Conservation (phyloP, 1,140 invertebrate genomes). For the Frieseomelitta varia region DNA sequence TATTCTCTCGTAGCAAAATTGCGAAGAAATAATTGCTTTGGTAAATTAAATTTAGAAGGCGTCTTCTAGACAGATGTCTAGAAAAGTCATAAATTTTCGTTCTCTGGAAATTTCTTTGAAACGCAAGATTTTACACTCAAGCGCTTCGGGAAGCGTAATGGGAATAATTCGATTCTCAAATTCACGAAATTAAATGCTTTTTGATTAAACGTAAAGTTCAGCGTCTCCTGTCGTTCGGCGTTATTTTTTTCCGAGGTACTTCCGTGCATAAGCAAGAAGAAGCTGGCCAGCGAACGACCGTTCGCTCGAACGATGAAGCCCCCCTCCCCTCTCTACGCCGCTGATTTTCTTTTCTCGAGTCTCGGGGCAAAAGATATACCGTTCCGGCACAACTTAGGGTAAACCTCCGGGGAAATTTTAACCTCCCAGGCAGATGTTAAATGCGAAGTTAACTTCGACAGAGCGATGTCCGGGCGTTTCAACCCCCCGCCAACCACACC, state of each 20-base stretch:
- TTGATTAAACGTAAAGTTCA: not conserved
- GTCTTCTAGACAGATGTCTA: no score
- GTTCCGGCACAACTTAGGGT: constrained; percentile 68
- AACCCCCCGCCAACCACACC: not conserved
- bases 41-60: no score
- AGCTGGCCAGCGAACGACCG: not conserved
- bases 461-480: constrained; percentile 53
- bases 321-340: not conserved
- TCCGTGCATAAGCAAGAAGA: not conserved
- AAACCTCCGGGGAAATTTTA: constrained; percentile 80
- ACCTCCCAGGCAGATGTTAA: constrained; percentile 77
- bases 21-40: no score
- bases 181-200: no score
- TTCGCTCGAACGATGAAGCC: constrained; percentile 54
- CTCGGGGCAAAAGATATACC: constrained; percentile 66
- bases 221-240: not conserved
- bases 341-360: constrained; percentile 69
- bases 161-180: no score
- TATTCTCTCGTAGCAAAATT: no score
- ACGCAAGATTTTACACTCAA: no score
- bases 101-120: no score
- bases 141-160: no score
- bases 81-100: no score
- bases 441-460: constrained; percentile 77
- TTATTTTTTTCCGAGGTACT: not conserved